These are phyloP conservation scores for Sclerodermus sp. DNA, from an alignment of 2,888 invertebrate genomes.

Conservation along the genomic window DNA sequence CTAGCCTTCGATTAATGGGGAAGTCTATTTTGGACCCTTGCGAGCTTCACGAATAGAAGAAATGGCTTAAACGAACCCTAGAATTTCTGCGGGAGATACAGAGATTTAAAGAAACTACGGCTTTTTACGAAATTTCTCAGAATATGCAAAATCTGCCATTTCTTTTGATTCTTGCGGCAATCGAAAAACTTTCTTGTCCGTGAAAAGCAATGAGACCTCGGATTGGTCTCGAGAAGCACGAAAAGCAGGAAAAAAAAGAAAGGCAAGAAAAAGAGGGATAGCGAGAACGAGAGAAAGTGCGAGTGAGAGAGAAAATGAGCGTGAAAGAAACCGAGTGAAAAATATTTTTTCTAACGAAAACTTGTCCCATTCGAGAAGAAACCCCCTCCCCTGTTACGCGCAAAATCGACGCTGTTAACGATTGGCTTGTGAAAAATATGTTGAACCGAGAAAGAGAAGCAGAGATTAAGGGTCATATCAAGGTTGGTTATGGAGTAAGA, in stretches of 20 bases:
- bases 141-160: no score
- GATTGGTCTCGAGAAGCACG: no score
- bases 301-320: not conserved
- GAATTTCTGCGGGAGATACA: no score
- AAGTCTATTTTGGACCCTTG: no score
- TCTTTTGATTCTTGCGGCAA: no score
- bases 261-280: not conserved
- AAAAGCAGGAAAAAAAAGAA: no score
- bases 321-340: conserved; percentile 14
- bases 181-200: no score
- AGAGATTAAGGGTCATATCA: conserved; percentile 52
- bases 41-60: no score
- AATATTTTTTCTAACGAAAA: conserved; percentile 47
- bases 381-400: conserved; percentile 42
- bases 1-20: not conserved
- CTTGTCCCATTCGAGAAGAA: conserved; percentile 23
- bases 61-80: no score
- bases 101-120: no score
- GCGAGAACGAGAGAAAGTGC: conserved; percentile 1
- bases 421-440: conserved; percentile 40
- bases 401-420: conserved; percentile 46
- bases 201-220: no score
- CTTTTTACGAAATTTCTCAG: no score
- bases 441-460: conserved; percentile 19
- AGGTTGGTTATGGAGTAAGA: conserved; percentile 54